Percentiles rank a stretch among this genome's conserved stretches.
phyloP scores from a whole-genome alignment of 2,797 vertebrate genomes.

The Phoeniculus purpureus region DNA sequence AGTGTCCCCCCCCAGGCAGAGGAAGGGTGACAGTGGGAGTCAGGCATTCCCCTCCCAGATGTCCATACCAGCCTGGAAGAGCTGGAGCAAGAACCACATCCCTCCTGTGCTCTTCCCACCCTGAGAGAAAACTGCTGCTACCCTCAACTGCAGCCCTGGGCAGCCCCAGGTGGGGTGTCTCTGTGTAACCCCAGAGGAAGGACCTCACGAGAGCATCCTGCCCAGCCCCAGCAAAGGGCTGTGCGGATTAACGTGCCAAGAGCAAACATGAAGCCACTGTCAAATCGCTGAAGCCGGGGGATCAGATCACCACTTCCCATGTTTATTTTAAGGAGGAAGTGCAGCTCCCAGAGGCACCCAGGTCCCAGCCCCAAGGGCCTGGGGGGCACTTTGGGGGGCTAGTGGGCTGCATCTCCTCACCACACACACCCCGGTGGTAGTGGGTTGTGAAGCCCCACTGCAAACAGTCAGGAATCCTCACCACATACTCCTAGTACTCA shows the following conservation, averaged over 20 bases:
- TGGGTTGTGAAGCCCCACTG: too few relatives aligned
- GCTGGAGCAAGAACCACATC: rapidly evolving
- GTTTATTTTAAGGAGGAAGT: slow-evolving; percentile 59
- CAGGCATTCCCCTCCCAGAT: rapidly evolving
- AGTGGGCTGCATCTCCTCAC: rapidly evolving
- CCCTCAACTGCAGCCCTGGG: background rate
- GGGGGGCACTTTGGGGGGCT: background rate
- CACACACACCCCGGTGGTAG: background rate
- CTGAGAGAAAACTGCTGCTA: background rate
- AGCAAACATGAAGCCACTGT: background rate
- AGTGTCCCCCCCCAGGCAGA: rapidly evolving
- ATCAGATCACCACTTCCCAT: slow-evolving; percentile 26
- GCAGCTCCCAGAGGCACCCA: background rate
- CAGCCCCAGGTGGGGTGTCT: background rate
- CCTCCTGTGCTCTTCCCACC: rapidly evolving
- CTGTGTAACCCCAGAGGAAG: rapidly evolving
- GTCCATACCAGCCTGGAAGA: rapidly evolving
- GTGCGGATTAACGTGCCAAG: background rate
- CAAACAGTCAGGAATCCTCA: rapidly evolving
- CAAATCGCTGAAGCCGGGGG: background rate
- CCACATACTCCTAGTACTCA: rapidly evolving
- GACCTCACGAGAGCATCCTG: rapidly evolving
- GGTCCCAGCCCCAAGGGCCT: background rate
- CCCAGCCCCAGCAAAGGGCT: rapidly evolving
- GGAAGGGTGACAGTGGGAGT: background rate